Base-by-base conservation (phyloP, 2,888 invertebrate genomes). In the Pyrrhia umbra region DNA sequence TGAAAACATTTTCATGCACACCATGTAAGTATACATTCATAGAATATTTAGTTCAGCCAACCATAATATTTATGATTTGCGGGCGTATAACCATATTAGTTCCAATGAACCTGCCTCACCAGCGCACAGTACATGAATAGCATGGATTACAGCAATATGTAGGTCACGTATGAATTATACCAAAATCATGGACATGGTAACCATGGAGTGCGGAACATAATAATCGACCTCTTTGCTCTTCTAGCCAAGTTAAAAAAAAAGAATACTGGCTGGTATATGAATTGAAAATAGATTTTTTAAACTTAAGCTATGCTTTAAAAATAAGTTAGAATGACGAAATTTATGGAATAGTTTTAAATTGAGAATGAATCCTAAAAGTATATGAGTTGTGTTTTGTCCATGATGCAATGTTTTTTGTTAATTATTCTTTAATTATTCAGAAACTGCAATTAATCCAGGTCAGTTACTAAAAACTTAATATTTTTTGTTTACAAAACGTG, bases 61-160 rank as follows among this genome's bases (percentile, higher is more conserved):
- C 46, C 42, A 72, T 57, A 68, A 50, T 68, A 42, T 66, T 65
- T 65, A 66, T 40, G 10, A 40, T 66, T 65, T 46, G 39, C 66
- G 25, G 18, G 50, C 49, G 37, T 46, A 15, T 40, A 72, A 37
- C 46, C 21, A 57, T 49, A 15, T 37, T 34, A 65, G 73, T 45
- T 65, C 27, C 57, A 73, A 68, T 66, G 73, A 72, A 52, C 71
- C 40, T 71, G 47, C 45, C 43, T 50, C 49, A 62, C 39, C 39
- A 8, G 16, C 37, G 16, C 34, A 34, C 34, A 34, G 23, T 37
- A 70, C 43, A 23, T 60, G 37, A 49, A 49, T 64, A 68, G 21
- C 25, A 34, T 40, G 30, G 15, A 18, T 27, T 27, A 27, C 18
- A 6, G 13, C 16, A 10, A 18, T 18, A 65, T 49, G 10, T 59